Base-by-base conservation (phyloP, 2,888 invertebrate genomes). In the Nephrocerus scutellatus region DNA sequence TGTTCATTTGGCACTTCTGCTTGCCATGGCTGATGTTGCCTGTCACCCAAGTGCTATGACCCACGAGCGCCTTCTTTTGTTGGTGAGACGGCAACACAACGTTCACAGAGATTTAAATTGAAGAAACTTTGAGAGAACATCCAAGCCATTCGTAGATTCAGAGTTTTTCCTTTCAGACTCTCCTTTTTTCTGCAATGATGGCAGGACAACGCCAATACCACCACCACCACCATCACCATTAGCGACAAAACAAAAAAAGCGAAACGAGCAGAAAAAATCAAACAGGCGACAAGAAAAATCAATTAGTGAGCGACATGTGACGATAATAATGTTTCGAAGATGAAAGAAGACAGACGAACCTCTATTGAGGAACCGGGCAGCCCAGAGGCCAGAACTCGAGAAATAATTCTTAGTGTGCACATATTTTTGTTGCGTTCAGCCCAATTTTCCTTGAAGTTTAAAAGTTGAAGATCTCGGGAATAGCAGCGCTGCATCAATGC, bases 241-340 rank as follows among this genome's bases (percentile, higher is more conserved):
- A 44, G 40, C 43, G 42, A 39, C 42, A 46, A 44, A n/a, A n/a
- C 36, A 34, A 36, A 34, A 44, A 47, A 28, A 15, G 26, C 36
- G 30, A 43, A 34, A 47, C 26, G 35, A 34, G 48, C 41, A 47
- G 42, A 47, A 44, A 32, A 48, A 47, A 47, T 59, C 51, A 56
- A 58, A 52, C 60, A 60, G 60, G 61, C 62, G 65, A 67, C 67
- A 67, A 64, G 67, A 63, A 67, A 67, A 67, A 67, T 67, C 67
- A 67, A 67, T 67, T 67, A 67, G 65, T 59, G 63, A 62, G 60
- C 63, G 65, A 64, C 66, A 63, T 66, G 56, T 65, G 66, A 62
- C 61, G 66, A 67, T 65, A 64, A 64, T 63, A 63, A 57, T 60
- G 59, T 57, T 40, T 48, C 48, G 37, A 41, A 19, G 51, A 33